These are phyloP conservation scores for Gymnodraco acuticeps DNA, from an alignment of 2,797 vertebrate genomes.

Conservation along the genomic window DNA sequence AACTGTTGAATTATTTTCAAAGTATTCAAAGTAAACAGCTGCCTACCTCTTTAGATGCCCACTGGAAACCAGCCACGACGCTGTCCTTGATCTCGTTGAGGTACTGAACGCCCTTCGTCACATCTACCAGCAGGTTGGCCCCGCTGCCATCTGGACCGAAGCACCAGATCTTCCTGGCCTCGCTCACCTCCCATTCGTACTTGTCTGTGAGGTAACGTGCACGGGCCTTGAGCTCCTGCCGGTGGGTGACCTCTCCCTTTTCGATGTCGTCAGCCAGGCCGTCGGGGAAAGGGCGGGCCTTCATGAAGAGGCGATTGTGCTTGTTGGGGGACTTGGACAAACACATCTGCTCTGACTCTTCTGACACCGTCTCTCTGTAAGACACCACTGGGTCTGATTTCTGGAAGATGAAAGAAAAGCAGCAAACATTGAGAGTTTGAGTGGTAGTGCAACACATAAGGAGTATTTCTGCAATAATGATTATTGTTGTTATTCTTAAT, in stretches of 20 bases:
- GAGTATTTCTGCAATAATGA: neutral
- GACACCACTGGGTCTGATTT: constrained; percentile 98
- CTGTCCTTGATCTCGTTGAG: constrained; percentile 99
- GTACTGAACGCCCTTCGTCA: constrained; percentile 98
- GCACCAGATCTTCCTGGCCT: constrained; percentile 98
- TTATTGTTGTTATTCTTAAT: neutral
- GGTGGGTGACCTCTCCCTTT: constrained; percentile 89
- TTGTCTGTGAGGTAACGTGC: constrained; percentile 93
- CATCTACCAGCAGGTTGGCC: constrained; percentile 92
- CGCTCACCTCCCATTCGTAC: constrained; percentile 94
- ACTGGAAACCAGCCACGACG: constrained; percentile 96
- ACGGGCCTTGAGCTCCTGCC: constrained; percentile 93
- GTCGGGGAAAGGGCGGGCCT: constrained; percentile 90
- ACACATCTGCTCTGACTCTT: constrained; percentile 91
- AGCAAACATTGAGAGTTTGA: neutral
- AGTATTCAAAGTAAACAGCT: neutral
- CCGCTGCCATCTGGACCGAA: constrained; percentile 94
- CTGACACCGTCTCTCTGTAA: constrained; percentile 94
- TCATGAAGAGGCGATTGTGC: constrained; percentile 97
- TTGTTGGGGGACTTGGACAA: constrained; percentile 98
- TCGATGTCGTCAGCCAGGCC: constrained; percentile 95
- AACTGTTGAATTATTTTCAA: neutral
- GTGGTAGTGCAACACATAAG: neutral
- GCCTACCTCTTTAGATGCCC: constrained; percentile 95
- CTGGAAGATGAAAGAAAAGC: constrained; percentile 64